These are phyloP conservation scores for Sycobia sp. DNA, from an alignment of 1,140 invertebrate species.

Conservation along the genomic window DNA sequence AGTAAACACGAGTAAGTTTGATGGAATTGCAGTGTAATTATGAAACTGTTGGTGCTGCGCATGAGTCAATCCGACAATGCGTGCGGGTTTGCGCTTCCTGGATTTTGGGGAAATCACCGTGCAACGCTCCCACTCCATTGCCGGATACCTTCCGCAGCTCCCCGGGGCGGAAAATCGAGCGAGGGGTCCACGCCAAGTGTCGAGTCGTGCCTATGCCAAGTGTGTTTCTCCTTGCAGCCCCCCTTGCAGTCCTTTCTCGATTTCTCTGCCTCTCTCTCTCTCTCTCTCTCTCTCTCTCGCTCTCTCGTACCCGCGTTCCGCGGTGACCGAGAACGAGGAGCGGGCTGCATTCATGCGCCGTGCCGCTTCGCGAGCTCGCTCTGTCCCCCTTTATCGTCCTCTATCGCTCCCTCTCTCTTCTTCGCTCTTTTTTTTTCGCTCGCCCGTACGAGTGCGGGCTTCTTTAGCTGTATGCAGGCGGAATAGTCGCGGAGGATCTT, in stretches of 20 bases:
- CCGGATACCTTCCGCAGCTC: neutral
- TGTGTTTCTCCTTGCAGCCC: conserved; percentile 14
- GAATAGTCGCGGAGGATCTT: neutral
- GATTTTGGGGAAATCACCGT: too few species aligned
- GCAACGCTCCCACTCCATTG: too few species aligned
- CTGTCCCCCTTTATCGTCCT: too few species aligned
- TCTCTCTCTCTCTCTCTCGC: neutral
- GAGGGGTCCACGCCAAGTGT: conserved; percentile 19
- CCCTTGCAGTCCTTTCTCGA: too few species aligned
- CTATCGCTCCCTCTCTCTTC: neutral
- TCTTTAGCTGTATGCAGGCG: neutral
- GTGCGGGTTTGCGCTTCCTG: too few species aligned
- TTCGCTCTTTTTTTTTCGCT: neutral
- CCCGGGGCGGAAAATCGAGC: conserved; percentile 22
- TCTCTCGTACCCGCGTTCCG: neutral
- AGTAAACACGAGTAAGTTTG: too few species aligned
- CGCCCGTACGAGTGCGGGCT: neutral
- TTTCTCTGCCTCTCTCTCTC: conserved; percentile 11
- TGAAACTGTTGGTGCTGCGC: too few species aligned
- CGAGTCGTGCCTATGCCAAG: conserved; percentile 20
- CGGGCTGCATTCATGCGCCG: neutral
- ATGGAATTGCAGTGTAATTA: too few species aligned
- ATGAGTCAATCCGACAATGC: too few species aligned
- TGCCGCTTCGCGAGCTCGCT: neutral
- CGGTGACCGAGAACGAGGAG: too few species aligned